These are phyloP conservation scores for Tenebrio molitor DNA, from an alignment of 1,140 invertebrate species.

Conservation along the genomic window DNA sequence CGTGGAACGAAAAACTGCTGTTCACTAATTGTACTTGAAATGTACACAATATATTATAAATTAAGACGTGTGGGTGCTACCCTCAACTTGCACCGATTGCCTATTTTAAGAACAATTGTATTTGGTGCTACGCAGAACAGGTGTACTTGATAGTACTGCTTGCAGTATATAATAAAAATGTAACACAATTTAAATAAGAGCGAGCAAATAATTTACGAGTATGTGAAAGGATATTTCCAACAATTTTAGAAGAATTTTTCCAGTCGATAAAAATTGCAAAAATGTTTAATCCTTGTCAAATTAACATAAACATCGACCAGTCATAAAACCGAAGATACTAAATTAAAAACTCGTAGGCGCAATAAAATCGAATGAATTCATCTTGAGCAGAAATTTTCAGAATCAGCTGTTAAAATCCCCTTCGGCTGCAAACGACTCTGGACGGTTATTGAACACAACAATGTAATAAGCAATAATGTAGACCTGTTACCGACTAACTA, in stretches of 20 bases:
- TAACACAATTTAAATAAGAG: neutral
- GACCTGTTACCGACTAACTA: neutral
- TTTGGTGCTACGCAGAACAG: no score
- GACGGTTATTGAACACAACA: neutral
- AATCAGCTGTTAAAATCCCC: no score
- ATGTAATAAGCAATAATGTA: constrained; percentile 23
- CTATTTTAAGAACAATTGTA: no score
- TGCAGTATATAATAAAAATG: no score
- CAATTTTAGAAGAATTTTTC: neutral
- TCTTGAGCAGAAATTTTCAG: no score
- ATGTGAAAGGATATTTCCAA: neutral
- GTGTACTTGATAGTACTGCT: no score
- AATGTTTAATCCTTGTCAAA: neutral
- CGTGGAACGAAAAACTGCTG: neutral
- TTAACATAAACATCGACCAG: neutral
- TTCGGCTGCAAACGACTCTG: no score
- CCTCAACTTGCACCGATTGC: no score
- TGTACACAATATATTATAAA: neutral
- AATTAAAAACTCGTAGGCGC: neutral
- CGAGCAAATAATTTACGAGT: neutral
- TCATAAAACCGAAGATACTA: neutral
- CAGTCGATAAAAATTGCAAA: neutral
- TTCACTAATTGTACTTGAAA: neutral
- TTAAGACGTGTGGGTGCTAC: no score
- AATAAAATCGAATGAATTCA: no score